phyloP scores from a whole-genome alignment of 2,113 vertebrate species.

The Phalacrocorax aristotelis region DNA sequence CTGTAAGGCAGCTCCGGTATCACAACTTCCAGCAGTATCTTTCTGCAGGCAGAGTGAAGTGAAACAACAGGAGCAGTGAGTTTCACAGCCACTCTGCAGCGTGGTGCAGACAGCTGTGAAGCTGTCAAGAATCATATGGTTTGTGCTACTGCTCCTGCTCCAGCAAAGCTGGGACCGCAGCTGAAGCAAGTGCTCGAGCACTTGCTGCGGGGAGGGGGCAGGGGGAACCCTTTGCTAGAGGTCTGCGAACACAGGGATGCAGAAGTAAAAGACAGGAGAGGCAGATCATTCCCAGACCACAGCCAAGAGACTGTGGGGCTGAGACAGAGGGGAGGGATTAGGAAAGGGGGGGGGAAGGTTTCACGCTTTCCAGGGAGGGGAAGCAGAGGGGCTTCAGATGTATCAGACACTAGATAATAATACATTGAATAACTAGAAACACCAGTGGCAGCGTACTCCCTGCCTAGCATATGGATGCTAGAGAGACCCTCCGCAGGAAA shows the following conservation, averaged over 20 bases:
- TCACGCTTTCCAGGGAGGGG: neutral
- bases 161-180: neutral
- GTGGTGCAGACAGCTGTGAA: neutral
- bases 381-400: neutral
- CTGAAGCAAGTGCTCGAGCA: neutral
- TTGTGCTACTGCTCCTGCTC: conserved; percentile 12
- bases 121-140: conserved; percentile 38
- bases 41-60: conserved; percentile 1
- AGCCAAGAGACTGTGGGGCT: neutral
- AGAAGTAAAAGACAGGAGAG: neutral
- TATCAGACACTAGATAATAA: neutral
- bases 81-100: conserved; percentile 41
- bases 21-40: neutral
- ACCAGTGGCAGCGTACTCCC: neutral
- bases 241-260: neutral
- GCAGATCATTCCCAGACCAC: neutral
- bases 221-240: neutral
- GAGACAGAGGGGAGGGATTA: neutral
- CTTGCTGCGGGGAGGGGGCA: rapidly evolving
- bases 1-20: neutral
- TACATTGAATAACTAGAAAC: neutral
- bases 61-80: conserved; percentile 30
- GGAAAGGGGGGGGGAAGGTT: neutral
- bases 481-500: neutral
- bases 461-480: neutral